Evolutionary conservation across 2,113 vertebrate species (phyloP).

Genomic region (Nesogale talazaci): DNA sequence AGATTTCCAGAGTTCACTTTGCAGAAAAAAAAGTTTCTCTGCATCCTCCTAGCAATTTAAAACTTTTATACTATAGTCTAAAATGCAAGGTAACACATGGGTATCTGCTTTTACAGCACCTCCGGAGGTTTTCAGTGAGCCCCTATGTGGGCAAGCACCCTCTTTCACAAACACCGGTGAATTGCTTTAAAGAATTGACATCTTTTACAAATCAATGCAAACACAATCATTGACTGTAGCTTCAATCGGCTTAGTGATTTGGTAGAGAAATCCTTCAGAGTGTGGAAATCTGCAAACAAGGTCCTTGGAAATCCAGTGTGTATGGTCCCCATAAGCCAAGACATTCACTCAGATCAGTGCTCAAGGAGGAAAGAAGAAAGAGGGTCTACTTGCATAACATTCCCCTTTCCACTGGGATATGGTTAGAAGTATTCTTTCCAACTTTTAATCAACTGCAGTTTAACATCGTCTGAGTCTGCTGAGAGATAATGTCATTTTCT

Average conservation of each 20-base stretch:
- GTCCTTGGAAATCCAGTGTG: not conserved
- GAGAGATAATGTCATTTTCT: conserved; percentile 60
- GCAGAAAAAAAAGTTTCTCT: no score
- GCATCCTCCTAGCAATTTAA: no score
- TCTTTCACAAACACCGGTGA: no score
- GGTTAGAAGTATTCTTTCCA: conserved; percentile 39
- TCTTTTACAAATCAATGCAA: not conserved
- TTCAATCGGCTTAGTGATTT: not conserved
- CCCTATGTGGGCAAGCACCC: no score
- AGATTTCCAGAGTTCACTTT: no score
- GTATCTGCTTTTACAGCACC: no score
- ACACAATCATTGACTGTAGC: not conserved
- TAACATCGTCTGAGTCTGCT: conserved; percentile 32
- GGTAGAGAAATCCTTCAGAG: not conserved
- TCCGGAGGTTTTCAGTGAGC: no score
- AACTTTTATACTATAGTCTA: no score
- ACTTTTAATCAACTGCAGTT: conserved; percentile 46
- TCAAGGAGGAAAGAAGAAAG: not conserved
- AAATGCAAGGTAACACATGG: no score
- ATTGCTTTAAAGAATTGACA: not conserved
- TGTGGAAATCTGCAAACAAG: not conserved
- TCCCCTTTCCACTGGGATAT: conserved; percentile 45
- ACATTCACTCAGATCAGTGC: not conserved
- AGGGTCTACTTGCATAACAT: not conserved
- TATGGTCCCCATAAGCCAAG: not conserved